phyloP scores from a whole-genome alignment of 2,888 invertebrate species.

The Dioctria linearis region DNA sequence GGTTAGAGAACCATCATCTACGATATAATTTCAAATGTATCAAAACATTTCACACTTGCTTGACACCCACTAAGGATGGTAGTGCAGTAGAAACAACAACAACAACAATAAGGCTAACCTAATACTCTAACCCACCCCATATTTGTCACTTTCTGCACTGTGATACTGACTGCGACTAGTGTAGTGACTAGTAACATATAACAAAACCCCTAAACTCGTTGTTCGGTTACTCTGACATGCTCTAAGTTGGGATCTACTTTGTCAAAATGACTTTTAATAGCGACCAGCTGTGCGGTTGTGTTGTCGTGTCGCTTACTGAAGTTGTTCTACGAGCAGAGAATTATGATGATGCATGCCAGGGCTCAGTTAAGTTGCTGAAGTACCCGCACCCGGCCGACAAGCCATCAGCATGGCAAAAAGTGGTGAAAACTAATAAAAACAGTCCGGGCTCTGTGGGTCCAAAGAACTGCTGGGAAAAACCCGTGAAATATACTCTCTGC shows the following conservation, averaged over 20 bases:
- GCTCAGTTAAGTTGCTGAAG: conserved; percentile 26
- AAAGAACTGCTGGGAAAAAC: background rate
- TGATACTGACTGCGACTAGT: background rate
- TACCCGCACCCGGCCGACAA: background rate
- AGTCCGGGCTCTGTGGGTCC: conserved; percentile 14
- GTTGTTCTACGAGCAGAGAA: conserved; percentile 21
- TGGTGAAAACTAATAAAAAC: conserved; percentile 57
- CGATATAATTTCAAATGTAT: background rate
- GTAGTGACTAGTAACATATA: background rate
- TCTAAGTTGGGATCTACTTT: conserved; percentile 54
- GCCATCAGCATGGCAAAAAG: conserved; percentile 53
- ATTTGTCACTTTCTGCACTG: conserved; percentile 17
- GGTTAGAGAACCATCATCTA: background rate
- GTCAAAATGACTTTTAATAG: conserved; percentile 58
- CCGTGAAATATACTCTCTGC: conserved; percentile 32
- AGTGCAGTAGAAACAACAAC: too few relatives aligned
- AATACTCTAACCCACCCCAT: background rate
- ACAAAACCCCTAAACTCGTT: conserved; percentile 13
- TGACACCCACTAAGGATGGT: background rate
- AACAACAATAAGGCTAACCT: background rate
- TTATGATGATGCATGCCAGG: conserved; percentile 36
- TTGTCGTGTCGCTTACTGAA: conserved; percentile 17
- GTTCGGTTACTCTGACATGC: conserved; percentile 33
- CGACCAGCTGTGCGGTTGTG: conserved; percentile 55
- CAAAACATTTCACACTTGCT: conserved; percentile 13